These are phyloP conservation scores for Caradrina clavipalpis DNA, from an alignment of 2,888 invertebrate species.

Conservation along the genomic window DNA sequence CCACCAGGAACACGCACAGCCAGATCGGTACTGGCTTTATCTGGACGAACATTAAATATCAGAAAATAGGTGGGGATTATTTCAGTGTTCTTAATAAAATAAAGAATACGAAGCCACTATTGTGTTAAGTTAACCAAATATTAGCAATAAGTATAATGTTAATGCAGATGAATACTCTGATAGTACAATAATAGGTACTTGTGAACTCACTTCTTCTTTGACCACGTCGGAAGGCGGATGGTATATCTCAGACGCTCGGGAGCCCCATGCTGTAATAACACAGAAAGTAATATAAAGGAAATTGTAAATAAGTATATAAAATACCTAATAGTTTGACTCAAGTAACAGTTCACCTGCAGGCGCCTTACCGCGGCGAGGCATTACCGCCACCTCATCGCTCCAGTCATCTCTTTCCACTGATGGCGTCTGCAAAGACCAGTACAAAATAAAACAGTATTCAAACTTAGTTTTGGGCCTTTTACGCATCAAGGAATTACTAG, in stretches of 20 bases:
- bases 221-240: constrained; percentile 73
- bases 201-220: constrained; percentile 77
- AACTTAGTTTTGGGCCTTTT: not conserved
- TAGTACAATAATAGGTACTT: too few relatives aligned
- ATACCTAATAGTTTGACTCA: not conserved
- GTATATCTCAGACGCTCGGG: constrained; percentile 81
- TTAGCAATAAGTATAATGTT: not conserved
- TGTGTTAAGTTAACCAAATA: too few relatives aligned
- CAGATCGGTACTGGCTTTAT: constrained; percentile 96
- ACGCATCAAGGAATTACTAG: not conserved
- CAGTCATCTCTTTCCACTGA: constrained; percentile 85
- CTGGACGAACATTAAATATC: constrained; percentile 62
- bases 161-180: not conserved
- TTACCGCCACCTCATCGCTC: constrained; percentile 80
- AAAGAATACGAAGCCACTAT: too few relatives aligned
- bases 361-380: constrained; percentile 73
- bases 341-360: constrained; percentile 69
- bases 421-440: constrained; percentile 73
- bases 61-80: not conserved
- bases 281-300: not conserved
- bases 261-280: constrained; percentile 78
- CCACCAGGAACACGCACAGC: constrained; percentile 96
- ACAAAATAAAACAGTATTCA: not conserved
- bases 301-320: not conserved
- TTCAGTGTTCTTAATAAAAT: not conserved